Evolutionary conservation across 2,888 invertebrate species (phyloP).

Genomic region (Yponomeuta cagnagella): DNA sequence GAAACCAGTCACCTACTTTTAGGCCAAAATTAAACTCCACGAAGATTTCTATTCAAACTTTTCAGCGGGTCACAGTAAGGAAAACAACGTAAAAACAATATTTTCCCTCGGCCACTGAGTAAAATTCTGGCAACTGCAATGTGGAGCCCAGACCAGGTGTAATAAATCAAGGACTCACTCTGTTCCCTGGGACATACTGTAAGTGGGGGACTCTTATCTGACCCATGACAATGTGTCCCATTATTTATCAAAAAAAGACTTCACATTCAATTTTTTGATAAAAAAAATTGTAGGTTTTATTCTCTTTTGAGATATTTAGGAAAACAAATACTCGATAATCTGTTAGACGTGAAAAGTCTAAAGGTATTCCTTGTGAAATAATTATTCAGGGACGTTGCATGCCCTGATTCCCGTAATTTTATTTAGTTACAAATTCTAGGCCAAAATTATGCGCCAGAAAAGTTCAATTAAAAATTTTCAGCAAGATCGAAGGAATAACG

Average conservation of each 20-base stretch:
- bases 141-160: constrained; percentile 27
- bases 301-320: too few relatives aligned
- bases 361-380: too few relatives aligned
- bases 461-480: too few relatives aligned
- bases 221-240: background rate
- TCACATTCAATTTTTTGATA: too few relatives aligned
- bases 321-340: too few relatives aligned
- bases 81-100: background rate
- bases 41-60: too few relatives aligned
- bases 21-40: too few relatives aligned
- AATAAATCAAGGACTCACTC: constrained; percentile 29
- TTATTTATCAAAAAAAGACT: too few relatives aligned
- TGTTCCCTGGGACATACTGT: constrained; percentile 19
- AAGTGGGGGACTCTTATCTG: background rate
- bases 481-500: too few relatives aligned
- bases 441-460: background rate
- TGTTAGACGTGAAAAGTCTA: too few relatives aligned
- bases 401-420: background rate
- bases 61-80: background rate
- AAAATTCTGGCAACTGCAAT: background rate
- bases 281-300: too few relatives aligned
- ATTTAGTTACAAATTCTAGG: background rate
- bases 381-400: background rate
- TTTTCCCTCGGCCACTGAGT: background rate
- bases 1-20: too few relatives aligned